Base-by-base conservation (phyloP, 2,888 invertebrate genomes). In the Enoplolaimus lenunculus region DNA sequence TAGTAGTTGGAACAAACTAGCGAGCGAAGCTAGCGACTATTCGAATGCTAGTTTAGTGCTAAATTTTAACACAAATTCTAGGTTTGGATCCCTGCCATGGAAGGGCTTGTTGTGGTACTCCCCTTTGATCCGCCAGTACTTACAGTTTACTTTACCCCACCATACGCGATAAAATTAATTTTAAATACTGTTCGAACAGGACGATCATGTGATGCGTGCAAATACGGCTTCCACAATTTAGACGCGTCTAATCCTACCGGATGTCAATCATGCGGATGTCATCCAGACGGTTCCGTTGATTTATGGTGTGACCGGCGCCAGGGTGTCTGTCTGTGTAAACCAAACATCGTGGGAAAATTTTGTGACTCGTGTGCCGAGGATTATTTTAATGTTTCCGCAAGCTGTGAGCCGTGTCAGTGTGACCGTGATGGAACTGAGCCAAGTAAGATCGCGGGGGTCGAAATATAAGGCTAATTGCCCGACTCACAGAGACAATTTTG, bases 311-410 rank as follows among this genome's bases (percentile, higher is more conserved):
- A 82, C 74, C 78, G 78, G 31, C 75, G 78, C n/a, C 78, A 78
- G 7, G 83, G 83, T 13, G 80, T 80, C 73, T 82, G 80, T 74
- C 74, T 69, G n/a, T 81, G 81, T 75, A 76, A 75, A 65, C 73
- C 74, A 21, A 76, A 78, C 70, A 82, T 81, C 1, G 76, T 75
- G 70, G 82, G 82, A 0, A 72, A 76, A 1, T 77, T 77, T 71
- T 84, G 84, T 76, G 82, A 83, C 71, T 73, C 76, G 72, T 84
- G 84, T 75, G 76, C 75, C 30, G 77, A 80, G 3, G 77, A 79
- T 71, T 75, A 75, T 73, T 82, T 76, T 72, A 80, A 66, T 34
- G 67, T 66, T 34, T 33, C 3, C 34, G 67, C 67, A 29, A 34
- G 33, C 21, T 66, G 67, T 31, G 30, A 34, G 30, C 67, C 67